Evolutionary conservation across 1,140 invertebrate species (phyloP).

Genomic region (Microplitis demolitor): DNA sequence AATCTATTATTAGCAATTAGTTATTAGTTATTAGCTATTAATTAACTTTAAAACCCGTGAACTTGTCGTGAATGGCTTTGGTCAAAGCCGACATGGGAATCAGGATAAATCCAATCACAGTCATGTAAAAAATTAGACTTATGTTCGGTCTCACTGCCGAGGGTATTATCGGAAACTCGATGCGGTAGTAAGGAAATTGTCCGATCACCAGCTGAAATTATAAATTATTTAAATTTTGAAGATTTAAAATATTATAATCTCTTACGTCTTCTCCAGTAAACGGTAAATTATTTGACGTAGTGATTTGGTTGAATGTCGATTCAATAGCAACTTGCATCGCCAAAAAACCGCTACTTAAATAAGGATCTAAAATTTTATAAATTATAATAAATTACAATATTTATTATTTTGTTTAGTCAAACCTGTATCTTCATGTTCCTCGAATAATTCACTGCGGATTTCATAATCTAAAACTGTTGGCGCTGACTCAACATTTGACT

Average conservation of each 20-base stretch:
- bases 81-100: conserved; percentile 26
- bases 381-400: background rate
- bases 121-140: conserved; percentile 37
- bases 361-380: conserved; percentile 30
- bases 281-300: conserved; percentile 23
- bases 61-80: conserved; percentile 34
- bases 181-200: conserved; percentile 31
- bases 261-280: conserved; percentile 22
- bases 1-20: background rate
- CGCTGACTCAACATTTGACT: background rate
- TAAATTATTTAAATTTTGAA: background rate
- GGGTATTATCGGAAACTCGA: conserved; percentile 30
- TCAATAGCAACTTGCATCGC: conserved; percentile 37
- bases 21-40: background rate
- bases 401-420: background rate
- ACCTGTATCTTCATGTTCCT: background rate
- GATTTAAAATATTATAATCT: background rate
- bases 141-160: conserved; percentile 29
- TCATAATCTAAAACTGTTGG: conserved; percentile 33
- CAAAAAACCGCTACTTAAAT: conserved; percentile 34
- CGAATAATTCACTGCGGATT: conserved; percentile 24
- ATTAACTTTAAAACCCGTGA: conserved; percentile 36
- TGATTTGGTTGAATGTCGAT: conserved; percentile 31
- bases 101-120: conserved; percentile 30
- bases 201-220: conserved; percentile 15